A percentile compares a stretch with the other conserved stretches of the same genome.
Conservation (phyloP, 2,888 invertebrate genomes). For the Hirudinaria manillensis region DNA sequence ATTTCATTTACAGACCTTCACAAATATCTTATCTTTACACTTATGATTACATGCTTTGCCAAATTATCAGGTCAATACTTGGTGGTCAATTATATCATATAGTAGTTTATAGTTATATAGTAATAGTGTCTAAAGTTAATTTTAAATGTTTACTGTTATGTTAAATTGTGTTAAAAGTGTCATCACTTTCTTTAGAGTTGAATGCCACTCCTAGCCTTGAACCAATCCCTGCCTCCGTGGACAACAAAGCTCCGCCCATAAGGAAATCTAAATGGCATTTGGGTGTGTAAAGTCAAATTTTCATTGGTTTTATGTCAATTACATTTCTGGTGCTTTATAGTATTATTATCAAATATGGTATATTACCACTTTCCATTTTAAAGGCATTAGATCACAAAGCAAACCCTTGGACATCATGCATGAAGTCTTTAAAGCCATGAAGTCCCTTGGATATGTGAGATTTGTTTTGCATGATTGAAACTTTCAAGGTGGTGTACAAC, state of each 20-base stretch:
- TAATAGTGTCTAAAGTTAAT: too few relatives aligned
- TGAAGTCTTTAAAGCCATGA: slow-evolving; percentile 98
- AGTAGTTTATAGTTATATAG: too few relatives aligned
- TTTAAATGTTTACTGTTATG: too few relatives aligned
- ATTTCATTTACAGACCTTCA: neutral
- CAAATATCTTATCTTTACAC: too few relatives aligned
- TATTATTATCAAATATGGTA: too few relatives aligned
- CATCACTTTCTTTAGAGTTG: slow-evolving; percentile 31
- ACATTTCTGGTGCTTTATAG: too few relatives aligned
- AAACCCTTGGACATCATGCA: slow-evolving; percentile 94
- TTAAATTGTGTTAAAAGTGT: too few relatives aligned
- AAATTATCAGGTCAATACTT: too few relatives aligned
- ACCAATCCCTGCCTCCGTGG: slow-evolving; percentile 39
- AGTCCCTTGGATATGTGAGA: slow-evolving; percentile 80
- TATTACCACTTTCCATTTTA: slow-evolving; percentile 2
- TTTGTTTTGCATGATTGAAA: neutral
- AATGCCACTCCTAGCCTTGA: slow-evolving; percentile 49
- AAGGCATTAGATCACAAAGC: slow-evolving; percentile 86
- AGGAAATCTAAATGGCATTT: slow-evolving; percentile 98
- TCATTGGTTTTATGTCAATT: too few relatives aligned
- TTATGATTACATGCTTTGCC: too few relatives aligned
- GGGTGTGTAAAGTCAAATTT: slow-evolving; percentile 57
- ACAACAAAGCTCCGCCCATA: slow-evolving; percentile 60
- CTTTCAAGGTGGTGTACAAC: neutral
- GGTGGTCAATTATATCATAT: too few relatives aligned